phyloP scores from a whole-genome alignment of 1,140 invertebrate species.

The Brevipalpus yothersi region DNA sequence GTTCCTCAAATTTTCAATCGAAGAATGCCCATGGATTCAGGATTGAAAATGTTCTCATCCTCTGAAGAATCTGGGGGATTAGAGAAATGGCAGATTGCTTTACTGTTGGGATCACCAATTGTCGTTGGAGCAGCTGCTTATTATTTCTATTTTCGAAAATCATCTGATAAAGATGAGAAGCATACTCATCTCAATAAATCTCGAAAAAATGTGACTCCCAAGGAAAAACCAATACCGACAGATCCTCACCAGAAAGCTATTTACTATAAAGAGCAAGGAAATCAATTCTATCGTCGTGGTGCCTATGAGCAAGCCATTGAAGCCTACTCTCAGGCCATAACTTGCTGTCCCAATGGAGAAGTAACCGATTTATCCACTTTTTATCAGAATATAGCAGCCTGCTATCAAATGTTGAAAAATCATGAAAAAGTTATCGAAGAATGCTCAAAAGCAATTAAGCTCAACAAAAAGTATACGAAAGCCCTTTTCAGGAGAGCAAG shows the following conservation, averaged over 20 bases:
- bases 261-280: constrained; percentile 58
- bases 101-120: constrained; percentile 4
- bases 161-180: background rate
- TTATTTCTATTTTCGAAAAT: background rate
- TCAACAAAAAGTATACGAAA: constrained; percentile 68
- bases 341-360: constrained; percentile 46
- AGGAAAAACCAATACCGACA: background rate
- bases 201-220: background rate
- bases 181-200: background rate
- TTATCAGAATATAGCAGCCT: constrained; percentile 85
- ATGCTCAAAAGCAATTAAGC: constrained; percentile 54
- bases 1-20: too few relatives aligned
- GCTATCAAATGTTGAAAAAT: constrained; percentile 62
- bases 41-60: too few relatives aligned
- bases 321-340: constrained; percentile 66
- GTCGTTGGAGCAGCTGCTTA: constrained; percentile 1
- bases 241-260: constrained; percentile 25
- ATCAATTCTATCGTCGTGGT: constrained; percentile 54
- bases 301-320: constrained; percentile 67
- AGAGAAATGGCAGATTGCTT: background rate
- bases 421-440: constrained; percentile 58
- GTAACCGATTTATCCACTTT: constrained; percentile 53
- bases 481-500: constrained; percentile 57
- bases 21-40: too few relatives aligned
- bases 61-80: background rate